Evolutionary conservation across 1,140 invertebrate genomes (phyloP).

Genomic region (Sarcophaga peregrina): DNA sequence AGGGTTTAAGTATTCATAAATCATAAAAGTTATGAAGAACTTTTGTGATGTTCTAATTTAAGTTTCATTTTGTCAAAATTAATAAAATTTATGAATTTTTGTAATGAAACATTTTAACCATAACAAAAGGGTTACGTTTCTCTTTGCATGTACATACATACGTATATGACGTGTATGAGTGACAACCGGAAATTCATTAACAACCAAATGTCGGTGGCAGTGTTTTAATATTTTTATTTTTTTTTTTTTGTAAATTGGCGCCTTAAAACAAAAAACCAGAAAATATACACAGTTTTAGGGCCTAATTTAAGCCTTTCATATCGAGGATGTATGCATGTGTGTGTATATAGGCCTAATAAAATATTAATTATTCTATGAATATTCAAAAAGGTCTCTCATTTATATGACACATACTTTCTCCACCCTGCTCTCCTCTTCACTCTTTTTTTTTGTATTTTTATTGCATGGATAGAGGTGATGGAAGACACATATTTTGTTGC

Average conservation of each 20-base stretch:
- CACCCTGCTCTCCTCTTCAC: too few relatives aligned
- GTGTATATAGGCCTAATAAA: background rate
- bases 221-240: background rate
- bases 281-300: background rate
- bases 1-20: too few relatives aligned
- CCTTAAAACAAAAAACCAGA: background rate
- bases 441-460: too few relatives aligned
- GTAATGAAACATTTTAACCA: too few relatives aligned
- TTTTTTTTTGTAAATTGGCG: background rate
- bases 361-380: conserved; percentile 37
- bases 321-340: background rate
- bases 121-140: too few relatives aligned
- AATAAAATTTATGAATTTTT: too few relatives aligned
- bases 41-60: too few relatives aligned
- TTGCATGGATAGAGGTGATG: too few relatives aligned
- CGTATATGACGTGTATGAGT: background rate
- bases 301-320: background rate
- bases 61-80: too few relatives aligned
- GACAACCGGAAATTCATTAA: conserved; percentile 2
- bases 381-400: conserved; percentile 34
- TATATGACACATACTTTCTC: background rate
- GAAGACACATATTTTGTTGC: too few relatives aligned
- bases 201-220: background rate
- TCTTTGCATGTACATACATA: too few relatives aligned
- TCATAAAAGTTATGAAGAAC: too few relatives aligned